A percentile compares a stretch with the other conserved stretches of the same genome.
Evolutionary conservation across 2,888 invertebrate genomes (phyloP).

Genomic region (Leucophenga maculata): DNA sequence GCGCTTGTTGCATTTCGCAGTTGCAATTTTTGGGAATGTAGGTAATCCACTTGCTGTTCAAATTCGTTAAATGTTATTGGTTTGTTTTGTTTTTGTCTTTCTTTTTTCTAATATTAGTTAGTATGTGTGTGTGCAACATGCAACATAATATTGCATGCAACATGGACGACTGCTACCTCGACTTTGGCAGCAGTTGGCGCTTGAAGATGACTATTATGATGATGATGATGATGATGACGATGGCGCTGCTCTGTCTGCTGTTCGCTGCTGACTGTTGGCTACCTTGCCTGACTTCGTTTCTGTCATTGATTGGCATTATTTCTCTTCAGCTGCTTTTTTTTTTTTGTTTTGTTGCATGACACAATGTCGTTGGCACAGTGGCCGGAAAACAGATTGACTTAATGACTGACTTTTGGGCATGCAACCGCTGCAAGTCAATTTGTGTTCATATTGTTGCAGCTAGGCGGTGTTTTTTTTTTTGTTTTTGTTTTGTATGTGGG

Average conservation of each 20-base stretch:
- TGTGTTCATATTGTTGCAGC: not conserved
- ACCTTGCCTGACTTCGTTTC: slow-evolving; percentile 50
- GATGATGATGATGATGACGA: slow-evolving; percentile 8
- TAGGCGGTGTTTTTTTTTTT: not conserved
- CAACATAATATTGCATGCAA: not conserved
- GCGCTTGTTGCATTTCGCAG: slow-evolving; percentile 30
- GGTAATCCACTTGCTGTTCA: slow-evolving; percentile 59
- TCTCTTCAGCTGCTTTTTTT: not conserved
- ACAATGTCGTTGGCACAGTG: slow-evolving; percentile 68
- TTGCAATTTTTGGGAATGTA: slow-evolving; percentile 56
- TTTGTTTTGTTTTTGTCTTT: slow-evolving; percentile 16
- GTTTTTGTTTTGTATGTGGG: not conserved
- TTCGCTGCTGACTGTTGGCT: slow-evolving; percentile 25
- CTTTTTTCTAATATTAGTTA: not conserved
- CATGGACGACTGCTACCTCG: not conserved
- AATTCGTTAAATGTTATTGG: slow-evolving; percentile 23
- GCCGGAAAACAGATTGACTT: slow-evolving; percentile 68
- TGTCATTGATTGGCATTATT: not conserved
- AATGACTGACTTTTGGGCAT: slow-evolving; percentile 66
- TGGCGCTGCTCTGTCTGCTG: slow-evolving; percentile 22
- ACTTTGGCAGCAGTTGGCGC: not conserved
- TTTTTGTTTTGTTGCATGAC: slow-evolving; percentile 43
- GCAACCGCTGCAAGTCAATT: not conserved
- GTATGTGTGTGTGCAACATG: no score
- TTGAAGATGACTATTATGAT: not conserved